Evolutionary conservation across 2,888 invertebrate genomes (phyloP).

Genomic region (Euplexia lucipara): DNA sequence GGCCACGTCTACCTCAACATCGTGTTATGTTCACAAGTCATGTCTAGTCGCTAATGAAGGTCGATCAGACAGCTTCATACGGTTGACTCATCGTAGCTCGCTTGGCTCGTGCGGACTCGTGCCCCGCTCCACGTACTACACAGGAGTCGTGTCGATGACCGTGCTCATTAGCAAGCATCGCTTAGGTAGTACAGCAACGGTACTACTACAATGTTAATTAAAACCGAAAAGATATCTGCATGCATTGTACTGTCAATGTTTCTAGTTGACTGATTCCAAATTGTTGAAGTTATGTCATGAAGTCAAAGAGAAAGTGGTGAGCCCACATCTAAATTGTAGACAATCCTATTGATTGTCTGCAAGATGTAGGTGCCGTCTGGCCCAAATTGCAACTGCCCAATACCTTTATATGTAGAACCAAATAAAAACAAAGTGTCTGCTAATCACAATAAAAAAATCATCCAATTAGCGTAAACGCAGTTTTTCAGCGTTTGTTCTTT

Average conservation of each 20-base stretch:
- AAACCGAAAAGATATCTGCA: conserved; percentile 1
- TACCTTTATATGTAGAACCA: too few species aligned
- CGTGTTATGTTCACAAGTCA: not conserved
- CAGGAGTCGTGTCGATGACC: conserved; percentile 54
- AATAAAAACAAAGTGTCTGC: too few species aligned
- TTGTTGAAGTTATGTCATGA: not conserved
- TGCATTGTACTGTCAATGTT: conserved; percentile 1
- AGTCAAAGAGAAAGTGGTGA: conserved; percentile 10
- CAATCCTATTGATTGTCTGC: too few species aligned
- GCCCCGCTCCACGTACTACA: conserved; percentile 25
- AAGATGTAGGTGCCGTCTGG: too few species aligned
- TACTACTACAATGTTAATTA: conserved; percentile 30
- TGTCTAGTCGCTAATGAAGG: not conserved
- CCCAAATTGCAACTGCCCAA: not conserved
- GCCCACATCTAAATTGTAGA: too few species aligned
- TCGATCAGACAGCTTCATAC: not conserved
- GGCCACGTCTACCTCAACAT: conserved; percentile 18
- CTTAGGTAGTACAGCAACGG: conserved; percentile 30
- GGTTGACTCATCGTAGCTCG: conserved; percentile 23
- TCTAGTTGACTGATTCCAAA: conserved; percentile 2
- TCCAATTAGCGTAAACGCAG: not conserved
- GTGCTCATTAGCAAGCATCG: conserved; percentile 41
- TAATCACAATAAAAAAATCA: conserved; percentile 1
- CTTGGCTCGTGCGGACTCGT: conserved; percentile 15
- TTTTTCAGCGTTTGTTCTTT: not conserved